A percentile compares a stretch with the other conserved stretches of the same genome.
phyloP scores from a whole-genome alignment of 2,888 invertebrate species.

The Pollenia griseotomentosa region DNA sequence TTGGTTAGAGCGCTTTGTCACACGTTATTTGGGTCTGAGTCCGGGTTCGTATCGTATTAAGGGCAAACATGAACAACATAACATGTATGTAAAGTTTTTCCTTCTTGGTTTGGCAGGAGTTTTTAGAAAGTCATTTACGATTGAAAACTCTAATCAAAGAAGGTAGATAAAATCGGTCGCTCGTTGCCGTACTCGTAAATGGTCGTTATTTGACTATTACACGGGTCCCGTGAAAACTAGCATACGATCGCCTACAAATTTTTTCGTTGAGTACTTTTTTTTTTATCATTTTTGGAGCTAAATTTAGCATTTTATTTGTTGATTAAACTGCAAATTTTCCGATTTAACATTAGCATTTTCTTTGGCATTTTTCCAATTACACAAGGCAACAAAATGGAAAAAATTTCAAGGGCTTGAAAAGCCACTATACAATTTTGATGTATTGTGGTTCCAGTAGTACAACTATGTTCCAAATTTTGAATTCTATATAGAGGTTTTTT shows the following conservation, averaged over 20 bases:
- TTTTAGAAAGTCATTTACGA: constrained; percentile 75
- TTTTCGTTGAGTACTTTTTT: not conserved
- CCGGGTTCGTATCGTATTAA: not conserved
- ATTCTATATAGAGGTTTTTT: no score
- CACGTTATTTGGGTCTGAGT: not conserved
- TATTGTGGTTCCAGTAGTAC: no score
- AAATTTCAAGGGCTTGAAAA: no score
- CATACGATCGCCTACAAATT: constrained; percentile 78
- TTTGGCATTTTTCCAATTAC: no score
- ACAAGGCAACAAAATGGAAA: no score
- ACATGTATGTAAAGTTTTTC: constrained; percentile 56
- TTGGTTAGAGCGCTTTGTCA: not conserved
- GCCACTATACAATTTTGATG: no score
- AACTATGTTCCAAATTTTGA: no score
- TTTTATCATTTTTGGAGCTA: no score
- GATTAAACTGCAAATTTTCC: no score
- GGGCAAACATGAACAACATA: no score
- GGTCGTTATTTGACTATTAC: constrained; percentile 50
- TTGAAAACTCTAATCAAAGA: constrained; percentile 82
- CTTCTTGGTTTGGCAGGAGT: constrained; percentile 83
- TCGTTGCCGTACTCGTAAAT: constrained; percentile 78
- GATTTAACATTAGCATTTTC: no score
- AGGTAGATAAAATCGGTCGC: constrained; percentile 83
- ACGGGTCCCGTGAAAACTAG: constrained; percentile 72
- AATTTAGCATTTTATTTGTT: no score